Evolutionary conservation across 2,888 invertebrate species (phyloP).

Genomic region (Keiferia lycopersicella): DNA sequence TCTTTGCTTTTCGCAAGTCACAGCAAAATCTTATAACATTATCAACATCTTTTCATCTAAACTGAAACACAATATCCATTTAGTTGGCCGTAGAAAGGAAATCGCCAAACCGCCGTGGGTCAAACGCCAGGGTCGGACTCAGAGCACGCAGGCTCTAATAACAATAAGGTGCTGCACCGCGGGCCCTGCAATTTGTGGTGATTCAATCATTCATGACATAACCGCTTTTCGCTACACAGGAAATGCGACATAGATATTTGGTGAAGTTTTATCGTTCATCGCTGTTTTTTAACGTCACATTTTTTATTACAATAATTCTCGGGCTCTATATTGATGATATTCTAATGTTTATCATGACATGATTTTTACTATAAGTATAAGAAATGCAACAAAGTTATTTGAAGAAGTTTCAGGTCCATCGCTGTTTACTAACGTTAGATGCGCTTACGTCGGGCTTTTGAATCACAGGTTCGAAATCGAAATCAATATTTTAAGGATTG

Average conservation of each 20-base stretch:
- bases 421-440: too few relatives aligned
- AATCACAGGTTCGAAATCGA: too few relatives aligned
- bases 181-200: constrained; percentile 55
- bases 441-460: too few relatives aligned
- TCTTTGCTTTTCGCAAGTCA: too few relatives aligned
- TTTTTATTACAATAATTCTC: neutral
- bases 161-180: constrained; percentile 40
- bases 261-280: neutral
- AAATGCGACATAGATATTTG: constrained; percentile 1
- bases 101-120: constrained; percentile 39
- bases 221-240: neutral
- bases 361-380: too few relatives aligned
- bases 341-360: too few relatives aligned
- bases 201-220: constrained; percentile 54
- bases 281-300: neutral
- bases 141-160: constrained; percentile 47
- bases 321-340: too few relatives aligned
- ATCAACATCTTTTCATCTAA: constrained; percentile 12
- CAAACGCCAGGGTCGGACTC: constrained; percentile 40
- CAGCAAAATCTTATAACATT: neutral
- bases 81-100: constrained; percentile 17
- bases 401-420: neutral
- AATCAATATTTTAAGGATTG: too few relatives aligned
- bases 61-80: constrained; percentile 7
- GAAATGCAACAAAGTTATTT: neutral